A percentile compares a stretch with the other conserved stretches of the same genome.
Evolutionary conservation across 2,113 vertebrate species (phyloP).

Genomic region (pig (Sus scrofa)): DNA sequence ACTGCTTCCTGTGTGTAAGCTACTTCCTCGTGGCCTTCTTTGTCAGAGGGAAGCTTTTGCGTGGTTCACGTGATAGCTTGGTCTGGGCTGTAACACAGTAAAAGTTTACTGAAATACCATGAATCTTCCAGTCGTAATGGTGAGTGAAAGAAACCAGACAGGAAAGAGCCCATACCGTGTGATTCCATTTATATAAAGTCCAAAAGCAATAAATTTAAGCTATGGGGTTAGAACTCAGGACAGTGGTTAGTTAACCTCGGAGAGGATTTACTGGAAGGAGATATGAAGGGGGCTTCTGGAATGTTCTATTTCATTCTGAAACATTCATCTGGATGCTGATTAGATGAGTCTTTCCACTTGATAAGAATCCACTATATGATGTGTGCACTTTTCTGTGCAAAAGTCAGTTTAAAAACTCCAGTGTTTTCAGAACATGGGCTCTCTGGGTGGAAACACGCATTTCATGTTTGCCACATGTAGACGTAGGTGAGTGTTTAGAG

Average conservation of each 20-base stretch:
- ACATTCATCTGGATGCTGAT: not conserved
- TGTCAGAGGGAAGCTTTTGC: not conserved
- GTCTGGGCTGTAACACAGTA: not conserved
- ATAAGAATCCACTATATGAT: not conserved
- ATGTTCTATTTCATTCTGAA: not conserved
- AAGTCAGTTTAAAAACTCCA: not conserved
- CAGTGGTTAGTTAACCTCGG: not conserved
- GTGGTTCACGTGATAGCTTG: fast-evolving
- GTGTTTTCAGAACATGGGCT: not conserved
- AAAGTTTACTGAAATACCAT: fast-evolving
- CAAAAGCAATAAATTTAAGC: conserved; percentile 21
- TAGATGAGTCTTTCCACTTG: not conserved
- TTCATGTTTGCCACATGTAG: too few relatives aligned
- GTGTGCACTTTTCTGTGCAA: not conserved
- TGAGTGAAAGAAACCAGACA: not conserved
- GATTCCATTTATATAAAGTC: not conserved
- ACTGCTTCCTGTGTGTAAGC: not conserved
- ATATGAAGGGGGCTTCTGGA: not conserved
- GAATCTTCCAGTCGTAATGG: not conserved
- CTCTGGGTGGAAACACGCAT: not conserved
- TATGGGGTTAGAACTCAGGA: not conserved
- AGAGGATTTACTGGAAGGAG: not conserved
- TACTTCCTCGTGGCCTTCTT: not conserved
- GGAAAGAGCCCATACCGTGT: not conserved
- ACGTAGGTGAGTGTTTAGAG: not conserved